Evolutionary conservation across 92 coral and sea anemone genomes (phyloP).

Genomic region (Palythoa grandis): DNA sequence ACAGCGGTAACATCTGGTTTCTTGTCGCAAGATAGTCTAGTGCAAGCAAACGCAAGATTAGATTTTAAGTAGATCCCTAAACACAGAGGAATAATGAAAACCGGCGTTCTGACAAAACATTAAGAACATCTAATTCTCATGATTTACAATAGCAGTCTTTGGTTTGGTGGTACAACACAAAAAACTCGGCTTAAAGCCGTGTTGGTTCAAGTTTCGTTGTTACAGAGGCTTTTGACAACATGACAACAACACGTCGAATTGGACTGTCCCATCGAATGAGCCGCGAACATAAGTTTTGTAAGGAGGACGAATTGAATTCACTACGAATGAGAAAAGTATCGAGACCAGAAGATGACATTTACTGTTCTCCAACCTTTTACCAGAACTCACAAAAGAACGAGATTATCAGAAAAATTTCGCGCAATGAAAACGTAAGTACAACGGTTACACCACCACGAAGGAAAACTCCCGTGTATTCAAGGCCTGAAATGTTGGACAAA

Average conservation of each 20-base stretch:
- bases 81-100: not conserved
- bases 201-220: not conserved
- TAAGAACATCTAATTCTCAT: not conserved
- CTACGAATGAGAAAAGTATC: conserved; percentile 13
- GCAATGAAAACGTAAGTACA: conserved; percentile 20
- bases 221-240: not conserved
- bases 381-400: conserved; percentile 46
- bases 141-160: not conserved
- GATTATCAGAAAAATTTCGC: conserved; percentile 31
- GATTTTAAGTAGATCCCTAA: not conserved
- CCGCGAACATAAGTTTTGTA: conserved; percentile 7
- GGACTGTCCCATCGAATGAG: conserved; percentile 33
- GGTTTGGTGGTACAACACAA: not conserved
- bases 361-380: conserved; percentile 37
- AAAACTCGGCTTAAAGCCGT: not conserved
- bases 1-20: not conserved
- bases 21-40: not conserved
- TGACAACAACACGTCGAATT: conserved; percentile 40
- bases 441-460: conserved; percentile 29
- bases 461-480: conserved; percentile 55
- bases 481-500: conserved; percentile 58
- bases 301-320: conserved; percentile 9
- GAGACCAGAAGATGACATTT: conserved; percentile 34
- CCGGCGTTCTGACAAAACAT: not conserved
- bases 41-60: not conserved